Evolutionary conservation across 2,888 invertebrate species (phyloP), one percentile per base, ranked within the genome.

Genomic region (Corythucha ciliata): DNA sequence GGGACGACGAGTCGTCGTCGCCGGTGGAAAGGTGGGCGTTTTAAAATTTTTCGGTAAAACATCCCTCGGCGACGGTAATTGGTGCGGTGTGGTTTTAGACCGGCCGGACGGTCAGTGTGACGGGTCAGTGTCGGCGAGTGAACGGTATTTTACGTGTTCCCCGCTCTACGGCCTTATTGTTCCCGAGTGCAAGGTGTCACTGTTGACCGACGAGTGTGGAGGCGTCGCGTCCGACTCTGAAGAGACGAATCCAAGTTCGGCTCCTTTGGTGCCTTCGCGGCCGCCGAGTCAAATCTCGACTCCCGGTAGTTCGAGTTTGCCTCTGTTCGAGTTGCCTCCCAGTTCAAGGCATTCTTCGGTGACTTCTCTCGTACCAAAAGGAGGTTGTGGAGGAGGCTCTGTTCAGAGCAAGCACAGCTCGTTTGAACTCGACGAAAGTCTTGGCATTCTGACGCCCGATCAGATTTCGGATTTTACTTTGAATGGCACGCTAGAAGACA

Each of bases 391-490:
- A 8, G 42, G 45, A 18, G 29, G 48, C 29, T 55, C 55, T 20
- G 26, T 59, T 14, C 58, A 69, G 44, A 77, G 76, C 64, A 86
- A 85, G 67, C 81, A 86, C 65, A 83, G 84, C 66, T 89, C 88
- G 2, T 77, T 86, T 61, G 88, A 82, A 60, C 70, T 77, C 64
- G 81, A 88, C 64, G 88, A 90, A 65, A 85, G 86, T 62, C 72
- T 89, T 60, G 89, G 89, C 4, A 89, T 90, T 62, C 71, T 91
- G 56, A 88, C 89, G 8, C 88, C 89, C 0, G 87, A 88, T 70
- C 88, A 89, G 69, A 88, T 90, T 86, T 68, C 70, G 56, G 82
- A 84, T 63, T 79, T 78, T 58, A 76, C 76, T 59, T 73, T 76
- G 59, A 70, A 76, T 60, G 78, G 78, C 63, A 76, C 76, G 63